phyloP scores from a whole-genome alignment of 2,888 invertebrate genomes.

The Drosophila macrospina region DNA sequence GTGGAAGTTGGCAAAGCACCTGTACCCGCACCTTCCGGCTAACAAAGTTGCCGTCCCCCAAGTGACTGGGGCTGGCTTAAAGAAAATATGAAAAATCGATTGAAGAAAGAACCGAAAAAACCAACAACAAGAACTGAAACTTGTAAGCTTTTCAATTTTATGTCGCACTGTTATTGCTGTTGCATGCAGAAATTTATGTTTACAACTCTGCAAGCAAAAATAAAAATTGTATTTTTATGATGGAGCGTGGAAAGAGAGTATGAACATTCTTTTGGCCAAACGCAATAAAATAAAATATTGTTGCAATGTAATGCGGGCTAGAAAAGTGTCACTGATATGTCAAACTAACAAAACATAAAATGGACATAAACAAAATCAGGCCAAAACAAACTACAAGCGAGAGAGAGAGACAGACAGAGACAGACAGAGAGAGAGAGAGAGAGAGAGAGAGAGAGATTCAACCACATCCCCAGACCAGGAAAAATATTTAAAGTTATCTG shows the following conservation, averaged over 20 bases:
- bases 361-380: conserved; percentile 64
- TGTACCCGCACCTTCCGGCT: conserved; percentile 56
- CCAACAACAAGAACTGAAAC: conserved; percentile 23
- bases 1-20: conserved; percentile 71
- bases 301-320: conserved; percentile 55
- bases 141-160: conserved; percentile 77
- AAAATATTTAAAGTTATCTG: conserved; percentile 78
- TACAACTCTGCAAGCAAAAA: conserved; percentile 68
- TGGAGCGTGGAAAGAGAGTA: conserved; percentile 13
- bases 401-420: too few species aligned
- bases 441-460: background rate
- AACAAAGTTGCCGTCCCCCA: conserved; percentile 66
- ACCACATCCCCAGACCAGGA: conserved; percentile 27
- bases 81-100: conserved; percentile 69
- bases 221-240: conserved; percentile 76
- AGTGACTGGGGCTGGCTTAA: conserved; percentile 35
- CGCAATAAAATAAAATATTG: conserved; percentile 77
- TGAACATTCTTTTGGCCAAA: conserved; percentile 31
- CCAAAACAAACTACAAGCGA: conserved; percentile 11
- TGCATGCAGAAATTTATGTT: conserved; percentile 70
- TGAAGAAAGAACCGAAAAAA: conserved; percentile 28
- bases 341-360: conserved; percentile 79
- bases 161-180: conserved; percentile 43
- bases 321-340: conserved; percentile 80
- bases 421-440: too few species aligned